Base-by-base conservation (phyloP, 2,113 vertebrate species). In the Hydrolagus affinis region DNA sequence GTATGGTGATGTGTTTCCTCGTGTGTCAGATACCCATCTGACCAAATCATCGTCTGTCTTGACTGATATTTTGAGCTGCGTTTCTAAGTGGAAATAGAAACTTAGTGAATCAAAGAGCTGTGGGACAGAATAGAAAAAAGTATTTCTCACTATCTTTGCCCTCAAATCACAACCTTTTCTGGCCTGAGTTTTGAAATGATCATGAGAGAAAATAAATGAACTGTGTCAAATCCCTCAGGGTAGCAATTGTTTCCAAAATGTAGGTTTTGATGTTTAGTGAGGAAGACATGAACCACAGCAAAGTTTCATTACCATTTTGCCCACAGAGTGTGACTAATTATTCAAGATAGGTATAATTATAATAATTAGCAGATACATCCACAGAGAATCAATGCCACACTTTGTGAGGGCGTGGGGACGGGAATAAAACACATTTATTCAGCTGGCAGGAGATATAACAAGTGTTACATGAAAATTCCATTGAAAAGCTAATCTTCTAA, bases 351-450 rank as follows among this genome's bases (percentile, higher is more conserved):
- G 10, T 23, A 77, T 59, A 77, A 77, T 77, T 77, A n/a, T 57
- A 77, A 77, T 77, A 77, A 77, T 77, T 77, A 23, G n/a, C 75
- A 77, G 75, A 77, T 59, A 77, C 21, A 0, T 77, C 75, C 3
- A 6, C 30, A 44, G 72, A 32, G 72, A 74, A 74, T 74, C 30
- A 74, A 59, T 25, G 59, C 21, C 56, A 6, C 44, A 77, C 6
- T 78, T 25, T 78, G 8, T 57, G 25, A n/a, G n/a, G n/a, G n/a
- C n/a, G n/a, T n/a, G n/a, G n/a, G n/a, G n/a, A 19, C 21, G 28
- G 15, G 14, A 60, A 75, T 9, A 75, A 28, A 78, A 44, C 8
- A 9, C 72, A 59, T 78, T 78, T 62, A 78, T 60, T 77, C 25
- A 77, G 60, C 62, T 78, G n/a, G 57, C 11, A 60, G 23, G 76